phyloP scores from a whole-genome alignment of 2,113 vertebrate genomes.

The Cromileptes altivelis region DNA sequence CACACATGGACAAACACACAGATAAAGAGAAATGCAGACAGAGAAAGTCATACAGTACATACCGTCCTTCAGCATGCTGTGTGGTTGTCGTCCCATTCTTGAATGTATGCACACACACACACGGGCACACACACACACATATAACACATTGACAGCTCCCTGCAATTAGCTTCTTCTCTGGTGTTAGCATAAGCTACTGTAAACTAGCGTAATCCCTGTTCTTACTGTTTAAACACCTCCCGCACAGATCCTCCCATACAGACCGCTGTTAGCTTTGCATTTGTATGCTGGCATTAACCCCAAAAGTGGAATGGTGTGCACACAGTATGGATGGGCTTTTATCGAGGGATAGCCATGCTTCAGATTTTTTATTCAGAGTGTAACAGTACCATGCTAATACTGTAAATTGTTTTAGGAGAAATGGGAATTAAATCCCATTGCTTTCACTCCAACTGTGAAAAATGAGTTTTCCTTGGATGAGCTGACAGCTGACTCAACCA shows the following conservation, averaged over 20 bases:
- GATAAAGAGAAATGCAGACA: background rate
- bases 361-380: background rate
- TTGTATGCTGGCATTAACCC: constrained; percentile 14
- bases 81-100: background rate
- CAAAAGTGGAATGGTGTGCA: background rate
- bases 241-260: constrained; percentile 26
- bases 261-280: constrained; percentile 35
- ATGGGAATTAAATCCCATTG: background rate
- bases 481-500: background rate
- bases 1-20: background rate
- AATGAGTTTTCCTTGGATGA: background rate
- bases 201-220: constrained; percentile 59
- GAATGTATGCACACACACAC: background rate
- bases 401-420: constrained; percentile 6
- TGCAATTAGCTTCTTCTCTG: constrained; percentile 60
- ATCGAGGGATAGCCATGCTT: background rate
- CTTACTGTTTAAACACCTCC: constrained; percentile 64
- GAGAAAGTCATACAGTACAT: background rate
- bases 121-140: constrained; percentile 6
- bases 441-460: constrained; percentile 12
- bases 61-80: background rate
- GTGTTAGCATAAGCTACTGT: constrained; percentile 56
- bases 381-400: background rate
- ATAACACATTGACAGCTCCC: constrained; percentile 41
- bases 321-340: background rate